A percentile compares a stretch with the other conserved stretches of the same genome.
Evolutionary conservation across 2,888 invertebrate species (phyloP).

Genomic region (Tortrix viridana): DNA sequence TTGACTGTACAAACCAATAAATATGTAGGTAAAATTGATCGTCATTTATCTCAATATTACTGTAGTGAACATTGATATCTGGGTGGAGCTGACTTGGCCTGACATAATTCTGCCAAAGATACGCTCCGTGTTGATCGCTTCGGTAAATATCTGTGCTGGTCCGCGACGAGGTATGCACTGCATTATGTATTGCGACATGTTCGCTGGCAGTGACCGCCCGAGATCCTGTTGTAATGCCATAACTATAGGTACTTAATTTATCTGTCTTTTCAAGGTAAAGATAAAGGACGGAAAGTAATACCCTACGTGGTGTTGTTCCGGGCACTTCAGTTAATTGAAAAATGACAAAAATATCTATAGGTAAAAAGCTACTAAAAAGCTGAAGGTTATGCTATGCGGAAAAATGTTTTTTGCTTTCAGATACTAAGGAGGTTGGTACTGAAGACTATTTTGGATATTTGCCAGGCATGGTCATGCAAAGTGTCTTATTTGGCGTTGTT

Average conservation of each 20-base stretch:
- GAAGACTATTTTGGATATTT: neutral
- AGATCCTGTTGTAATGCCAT: constrained; percentile 13
- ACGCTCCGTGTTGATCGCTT: constrained; percentile 50
- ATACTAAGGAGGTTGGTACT: no score
- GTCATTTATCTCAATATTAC: neutral
- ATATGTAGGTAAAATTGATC: neutral
- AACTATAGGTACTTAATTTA: neutral
- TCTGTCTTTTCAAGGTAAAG: neutral
- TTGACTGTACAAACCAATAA: no score
- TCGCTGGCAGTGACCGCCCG: constrained; percentile 15
- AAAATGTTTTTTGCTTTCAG: neutral
- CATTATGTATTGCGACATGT: constrained; percentile 28
- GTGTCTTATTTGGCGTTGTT: constrained; percentile 9
- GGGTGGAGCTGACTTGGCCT: constrained; percentile 38
- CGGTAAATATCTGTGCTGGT: constrained; percentile 52
- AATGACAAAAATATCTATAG: neutral
- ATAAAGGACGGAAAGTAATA: constrained; percentile 5
- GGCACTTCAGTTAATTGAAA: constrained; percentile 10
- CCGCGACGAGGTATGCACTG: constrained; percentile 21
- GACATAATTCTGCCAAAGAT: constrained; percentile 55
- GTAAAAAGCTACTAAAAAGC: neutral
- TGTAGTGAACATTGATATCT: neutral
- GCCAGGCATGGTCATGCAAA: neutral
- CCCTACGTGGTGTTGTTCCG: neutral
- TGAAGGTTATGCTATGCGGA: neutral